These are phyloP conservation scores for Diaprepes abbreviatus DNA, from an alignment of 2,888 invertebrate genomes.

Conservation along the genomic window DNA sequence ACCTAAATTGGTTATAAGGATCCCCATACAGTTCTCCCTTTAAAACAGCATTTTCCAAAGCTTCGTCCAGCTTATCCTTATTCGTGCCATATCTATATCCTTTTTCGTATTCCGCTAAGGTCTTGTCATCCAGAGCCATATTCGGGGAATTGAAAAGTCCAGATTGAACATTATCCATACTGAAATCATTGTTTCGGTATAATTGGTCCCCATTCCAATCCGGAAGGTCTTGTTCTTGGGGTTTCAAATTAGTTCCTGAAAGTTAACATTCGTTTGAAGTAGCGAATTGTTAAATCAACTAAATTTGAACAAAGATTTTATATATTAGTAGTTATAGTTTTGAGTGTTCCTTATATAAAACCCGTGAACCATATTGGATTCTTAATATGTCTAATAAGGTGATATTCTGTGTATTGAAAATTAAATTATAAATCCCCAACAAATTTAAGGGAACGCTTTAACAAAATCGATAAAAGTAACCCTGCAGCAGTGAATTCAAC, in stretches of 20 bases:
- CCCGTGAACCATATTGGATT: too few relatives aligned
- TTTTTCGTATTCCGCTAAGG: constrained; percentile 65
- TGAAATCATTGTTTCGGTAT: constrained; percentile 48
- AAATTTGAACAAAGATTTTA: too few relatives aligned
- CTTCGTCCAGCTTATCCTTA: constrained; percentile 65
- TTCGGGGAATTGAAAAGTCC: constrained; percentile 60
- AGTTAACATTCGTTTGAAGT: too few relatives aligned
- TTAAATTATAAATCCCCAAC: too few relatives aligned
- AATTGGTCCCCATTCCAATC: constrained; percentile 46
- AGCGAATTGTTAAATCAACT: too few relatives aligned
- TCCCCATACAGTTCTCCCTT: constrained; percentile 75
- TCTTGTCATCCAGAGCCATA: constrained; percentile 62
- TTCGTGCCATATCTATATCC: constrained; percentile 64
- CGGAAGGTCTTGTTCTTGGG: constrained; percentile 53
- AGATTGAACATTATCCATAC: constrained; percentile 57
- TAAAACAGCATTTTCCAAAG: constrained; percentile 74
- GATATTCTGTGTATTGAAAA: too few relatives aligned
- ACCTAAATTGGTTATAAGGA: constrained; percentile 69
- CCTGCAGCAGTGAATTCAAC: not conserved
- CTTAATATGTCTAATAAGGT: too few relatives aligned
- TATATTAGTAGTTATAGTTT: too few relatives aligned
- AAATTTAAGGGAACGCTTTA: too few relatives aligned
- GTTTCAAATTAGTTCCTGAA: constrained; percentile 53
- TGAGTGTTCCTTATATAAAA: too few relatives aligned
- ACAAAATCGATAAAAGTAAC: not conserved